Conservation (phyloP, 2,113 vertebrate genomes). For the Odocoileus hemionus region DNA sequence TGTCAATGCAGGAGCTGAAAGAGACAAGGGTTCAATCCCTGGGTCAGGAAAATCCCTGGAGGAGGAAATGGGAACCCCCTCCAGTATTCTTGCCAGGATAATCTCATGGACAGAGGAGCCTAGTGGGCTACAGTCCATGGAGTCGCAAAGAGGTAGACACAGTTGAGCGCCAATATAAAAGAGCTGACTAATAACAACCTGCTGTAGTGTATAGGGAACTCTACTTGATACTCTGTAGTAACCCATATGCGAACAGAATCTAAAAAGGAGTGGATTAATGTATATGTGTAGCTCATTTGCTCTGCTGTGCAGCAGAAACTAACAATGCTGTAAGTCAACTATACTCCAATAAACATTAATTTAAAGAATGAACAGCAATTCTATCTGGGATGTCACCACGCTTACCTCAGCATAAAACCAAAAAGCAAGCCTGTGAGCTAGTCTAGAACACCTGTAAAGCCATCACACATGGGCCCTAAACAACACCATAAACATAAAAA, state of each 20-base stretch:
- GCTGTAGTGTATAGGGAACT: not conserved
- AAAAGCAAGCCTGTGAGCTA: not conserved
- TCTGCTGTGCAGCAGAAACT: not conserved
- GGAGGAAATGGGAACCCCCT: not conserved
- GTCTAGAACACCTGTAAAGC: not conserved
- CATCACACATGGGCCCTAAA: not conserved
- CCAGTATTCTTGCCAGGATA: not conserved
- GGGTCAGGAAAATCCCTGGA: not conserved
- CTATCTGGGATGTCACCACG: not conserved
- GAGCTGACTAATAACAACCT: not conserved
- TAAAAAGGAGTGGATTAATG: not conserved
- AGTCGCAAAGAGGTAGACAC: not conserved
- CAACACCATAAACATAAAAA: not conserved
- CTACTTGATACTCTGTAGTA: not conserved
- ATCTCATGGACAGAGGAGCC: not conserved
- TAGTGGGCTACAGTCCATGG: not conserved
- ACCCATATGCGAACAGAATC: not conserved
- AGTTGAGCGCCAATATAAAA: not conserved
- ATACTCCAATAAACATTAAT: not conserved
- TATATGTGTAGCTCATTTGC: not conserved
- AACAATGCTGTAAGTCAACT: not conserved
- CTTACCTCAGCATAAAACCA: not conserved
- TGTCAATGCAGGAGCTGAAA: not conserved
- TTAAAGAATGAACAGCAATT: not conserved
- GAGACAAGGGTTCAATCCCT: not conserved